Evolutionary conservation across 1,140 invertebrate genomes (phyloP), one percentile per base, ranked within the genome.

Genomic region (Halyomorpha halys): DNA sequence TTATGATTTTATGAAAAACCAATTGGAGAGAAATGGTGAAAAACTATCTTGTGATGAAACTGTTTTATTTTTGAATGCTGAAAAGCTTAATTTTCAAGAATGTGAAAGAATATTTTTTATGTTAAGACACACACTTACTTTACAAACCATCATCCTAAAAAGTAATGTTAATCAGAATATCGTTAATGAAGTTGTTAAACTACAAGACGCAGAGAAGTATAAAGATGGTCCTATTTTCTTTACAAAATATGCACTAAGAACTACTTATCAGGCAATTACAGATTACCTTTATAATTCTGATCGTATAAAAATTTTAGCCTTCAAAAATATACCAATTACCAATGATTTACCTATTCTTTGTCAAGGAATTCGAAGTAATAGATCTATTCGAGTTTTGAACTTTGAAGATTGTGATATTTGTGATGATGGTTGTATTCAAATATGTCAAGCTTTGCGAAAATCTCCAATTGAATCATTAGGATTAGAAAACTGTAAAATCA

Each of bases 261-360:
- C 13, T 53, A 14, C 21, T 19, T 53, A 14, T 53, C 51, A 53
- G 21, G n/a, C n/a, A 18, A 53, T 53, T 14, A 19, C n/a, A 19
- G 51, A 53, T 53, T 53, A 19, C 13, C 51, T 53, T 53, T 53
- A 19, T 23, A 53, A 53, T 53, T 53, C 51, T 53, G 51, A 53
- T 19, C 16, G 51, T 19, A 53, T 53, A 14, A 53, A 53, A 53
- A n/a, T 53, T 53, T 5, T 53, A 53, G 51, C 51, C 6, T 53
- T 53, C 51, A 53, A 23, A 53, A 53, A 53, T 53, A 19, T 53
- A 14, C 21, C 21, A 18, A 19, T 53, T 23, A 19, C 21, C 5
- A 19, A 18, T 19, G 51, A 53, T 23, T 53, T 53, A 13, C 51
- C n/a, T 19, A 19, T 23, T 19, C 11, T 53, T 19, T 53, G 51